A percentile compares a stretch with the other conserved stretches of the same genome.
phyloP scores from a whole-genome alignment of 1,140 invertebrate species.

The Globodera rostochiensis region DNA sequence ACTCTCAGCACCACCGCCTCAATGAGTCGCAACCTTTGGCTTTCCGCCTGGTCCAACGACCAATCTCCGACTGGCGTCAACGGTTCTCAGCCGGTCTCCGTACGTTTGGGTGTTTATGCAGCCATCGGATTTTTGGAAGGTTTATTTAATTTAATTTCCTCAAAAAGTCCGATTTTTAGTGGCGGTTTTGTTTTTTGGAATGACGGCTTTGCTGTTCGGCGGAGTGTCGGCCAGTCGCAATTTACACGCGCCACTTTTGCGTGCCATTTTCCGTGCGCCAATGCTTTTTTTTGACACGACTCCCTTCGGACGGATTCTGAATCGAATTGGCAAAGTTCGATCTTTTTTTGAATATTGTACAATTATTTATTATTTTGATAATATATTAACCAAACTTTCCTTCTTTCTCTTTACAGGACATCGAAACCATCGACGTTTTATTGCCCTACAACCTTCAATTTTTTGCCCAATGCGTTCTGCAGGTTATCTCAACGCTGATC shows the following conservation, averaged over 20 bases:
- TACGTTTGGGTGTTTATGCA: constrained; percentile 57
- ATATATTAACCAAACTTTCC: background rate
- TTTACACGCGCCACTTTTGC: constrained; percentile 78
- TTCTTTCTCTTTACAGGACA: constrained; percentile 27
- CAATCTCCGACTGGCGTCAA: constrained; percentile 31
- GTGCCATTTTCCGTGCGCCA: constrained; percentile 75
- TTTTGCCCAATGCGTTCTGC: constrained; percentile 61
- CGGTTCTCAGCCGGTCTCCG: constrained; percentile 24
- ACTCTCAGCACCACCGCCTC: constrained; percentile 54
- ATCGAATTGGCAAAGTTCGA: constrained; percentile 70
- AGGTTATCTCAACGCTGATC: constrained; percentile 62
- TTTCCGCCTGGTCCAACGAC: constrained; percentile 56
- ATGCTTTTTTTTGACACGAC: constrained; percentile 73
- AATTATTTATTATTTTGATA: constrained; percentile 25
- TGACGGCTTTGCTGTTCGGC: constrained; percentile 52
- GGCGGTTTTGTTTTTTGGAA: constrained; percentile 42
- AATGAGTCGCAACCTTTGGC: constrained; percentile 62
- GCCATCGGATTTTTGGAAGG: constrained; percentile 58
- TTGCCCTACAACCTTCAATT: constrained; percentile 56
- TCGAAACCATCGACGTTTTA: constrained; percentile 54
- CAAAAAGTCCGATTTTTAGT: constrained; percentile 39
- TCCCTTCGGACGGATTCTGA: constrained; percentile 77
- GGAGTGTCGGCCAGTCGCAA: constrained; percentile 63
- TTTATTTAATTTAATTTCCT: constrained; percentile 5
- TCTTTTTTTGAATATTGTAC: constrained; percentile 36